Evolutionary conservation across 30 jellyfish, hydroid and myxozoan species (phyloP).

Genomic region (Cassiopea xamachana): DNA sequence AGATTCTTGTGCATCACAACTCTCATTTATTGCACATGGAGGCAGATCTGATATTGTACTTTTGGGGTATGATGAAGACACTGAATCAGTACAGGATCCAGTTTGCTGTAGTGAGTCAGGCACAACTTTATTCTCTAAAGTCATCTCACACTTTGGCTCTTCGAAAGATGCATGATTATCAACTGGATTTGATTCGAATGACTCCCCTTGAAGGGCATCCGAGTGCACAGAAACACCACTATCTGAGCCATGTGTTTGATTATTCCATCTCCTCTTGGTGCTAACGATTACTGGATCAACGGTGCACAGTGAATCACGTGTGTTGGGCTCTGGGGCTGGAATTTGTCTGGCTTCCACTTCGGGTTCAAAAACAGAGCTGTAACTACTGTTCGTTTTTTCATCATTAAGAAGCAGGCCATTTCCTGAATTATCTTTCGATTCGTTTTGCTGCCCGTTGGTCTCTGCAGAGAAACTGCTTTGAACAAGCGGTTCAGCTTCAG

Average conservation of each 20-base stretch:
- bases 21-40: not conserved
- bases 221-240: constrained; percentile 63
- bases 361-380: constrained; percentile 66
- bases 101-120: not conserved
- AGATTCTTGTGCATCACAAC: not conserved
- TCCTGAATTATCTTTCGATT: constrained; percentile 9
- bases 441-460: not conserved
- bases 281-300: constrained; percentile 1
- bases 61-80: not conserved
- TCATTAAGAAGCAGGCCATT: constrained; percentile 39
- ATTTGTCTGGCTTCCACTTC: constrained; percentile 36
- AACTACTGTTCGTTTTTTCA: constrained; percentile 60
- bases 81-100: not conserved
- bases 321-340: not conserved
- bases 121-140: not conserved
- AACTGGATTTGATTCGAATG: constrained; percentile 35
- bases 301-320: constrained; percentile 17
- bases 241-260: constrained; percentile 56
- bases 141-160: constrained; percentile 8
- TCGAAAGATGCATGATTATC: not conserved
- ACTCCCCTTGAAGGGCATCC: constrained; percentile 46
- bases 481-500: constrained; percentile 55
- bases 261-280: constrained; percentile 24
- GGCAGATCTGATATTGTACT: not conserved
- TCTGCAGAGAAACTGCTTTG: constrained; percentile 41